These are phyloP conservation scores for Heterodera schachtii DNA, from an alignment of 1,140 invertebrate species.

Conservation along the genomic window DNA sequence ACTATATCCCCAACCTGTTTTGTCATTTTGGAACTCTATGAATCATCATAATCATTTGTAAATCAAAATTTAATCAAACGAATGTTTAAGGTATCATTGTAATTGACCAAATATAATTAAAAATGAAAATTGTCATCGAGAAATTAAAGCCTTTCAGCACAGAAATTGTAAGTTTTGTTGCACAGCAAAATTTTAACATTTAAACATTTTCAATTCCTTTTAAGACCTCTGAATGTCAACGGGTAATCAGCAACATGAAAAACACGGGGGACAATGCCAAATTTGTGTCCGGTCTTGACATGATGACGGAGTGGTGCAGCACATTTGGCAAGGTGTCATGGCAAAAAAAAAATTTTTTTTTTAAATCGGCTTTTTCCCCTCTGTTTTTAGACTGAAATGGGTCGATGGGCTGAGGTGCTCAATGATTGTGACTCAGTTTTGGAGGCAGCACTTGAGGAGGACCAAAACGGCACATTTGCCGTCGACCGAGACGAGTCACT, in stretches of 20 bases:
- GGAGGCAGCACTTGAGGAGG: slow-evolving; percentile 32
- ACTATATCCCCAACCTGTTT: too few species aligned
- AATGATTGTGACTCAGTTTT: slow-evolving; percentile 48
- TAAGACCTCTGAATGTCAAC: slow-evolving; percentile 44
- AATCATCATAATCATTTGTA: too few species aligned
- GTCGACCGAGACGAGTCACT: slow-evolving; percentile 38
- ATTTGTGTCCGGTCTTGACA: slow-evolving; percentile 41
- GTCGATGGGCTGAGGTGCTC: slow-evolving; percentile 45
- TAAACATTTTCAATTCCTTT: background rate
- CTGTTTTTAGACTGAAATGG: slow-evolving; percentile 43
- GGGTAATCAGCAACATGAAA: slow-evolving; percentile 38
- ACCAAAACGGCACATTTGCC: slow-evolving; percentile 21
- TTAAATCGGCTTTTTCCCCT: background rate
- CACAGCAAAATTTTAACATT: background rate
- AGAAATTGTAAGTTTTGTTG: slow-evolving; percentile 42
- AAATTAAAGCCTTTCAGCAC: slow-evolving; percentile 46
- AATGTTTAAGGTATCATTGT: too few species aligned
- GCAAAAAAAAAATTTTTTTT: background rate
- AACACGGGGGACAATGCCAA: slow-evolving; percentile 2
- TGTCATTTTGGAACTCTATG: too few species aligned
- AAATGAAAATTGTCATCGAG: slow-evolving; percentile 37
- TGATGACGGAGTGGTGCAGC: slow-evolving; percentile 48
- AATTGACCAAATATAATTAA: background rate
- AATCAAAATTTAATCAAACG: too few species aligned
- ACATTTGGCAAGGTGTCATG: slow-evolving; percentile 42